Evolutionary conservation across 2,113 vertebrate species (phyloP), one percentile per base, ranked within the genome.

Genomic region (Burhinus bistriatus): DNA sequence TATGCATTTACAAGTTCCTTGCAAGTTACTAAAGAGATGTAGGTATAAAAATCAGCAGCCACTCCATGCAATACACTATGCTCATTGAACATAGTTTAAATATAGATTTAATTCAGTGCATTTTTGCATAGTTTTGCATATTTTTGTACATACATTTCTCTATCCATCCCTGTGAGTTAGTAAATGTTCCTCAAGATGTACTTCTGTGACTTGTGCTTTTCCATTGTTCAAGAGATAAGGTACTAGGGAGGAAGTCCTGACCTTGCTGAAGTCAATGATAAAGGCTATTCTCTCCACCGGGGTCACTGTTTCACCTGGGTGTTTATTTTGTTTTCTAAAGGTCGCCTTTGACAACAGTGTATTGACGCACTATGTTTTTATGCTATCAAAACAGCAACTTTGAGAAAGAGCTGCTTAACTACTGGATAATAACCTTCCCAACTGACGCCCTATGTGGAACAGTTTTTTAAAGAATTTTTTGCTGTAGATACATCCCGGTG

Each of bases 361-460:
- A 90, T 78, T 86, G 84, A 90, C 23, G 45, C 83, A 93, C n/a
- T 87, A 27, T 20, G 70, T 68, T 93, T 91, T 73, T n/a, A 96
- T 58, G 52, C 93, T 97, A 91, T 95, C 91, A 97, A 97, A 97
- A 96, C 93, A 97, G 54, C 10, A 2, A 11, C 76, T 97, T 81
- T 95, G 82, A 95, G 83, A 92, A 96, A 87, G 13, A 80, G 29
- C 23, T 92, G 15, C 59, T 91, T 76, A 94, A 82, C 27, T 59
- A 59, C 42, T 91, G 77, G 79, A 62, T 71, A 95, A 87, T 83
- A 90, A 96, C 25, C 34, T 95, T 77, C 52, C 89, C 84, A 93
- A 78, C 84, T 94, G 91, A 86, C 1, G 15, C 76, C 51, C 57
- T 81, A 4, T 12, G 22, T 76, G 45, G 70, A 68, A 80, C 22